Evolutionary conservation across 2,888 invertebrate species (phyloP).

Genomic region (Pammene fasciana): DNA sequence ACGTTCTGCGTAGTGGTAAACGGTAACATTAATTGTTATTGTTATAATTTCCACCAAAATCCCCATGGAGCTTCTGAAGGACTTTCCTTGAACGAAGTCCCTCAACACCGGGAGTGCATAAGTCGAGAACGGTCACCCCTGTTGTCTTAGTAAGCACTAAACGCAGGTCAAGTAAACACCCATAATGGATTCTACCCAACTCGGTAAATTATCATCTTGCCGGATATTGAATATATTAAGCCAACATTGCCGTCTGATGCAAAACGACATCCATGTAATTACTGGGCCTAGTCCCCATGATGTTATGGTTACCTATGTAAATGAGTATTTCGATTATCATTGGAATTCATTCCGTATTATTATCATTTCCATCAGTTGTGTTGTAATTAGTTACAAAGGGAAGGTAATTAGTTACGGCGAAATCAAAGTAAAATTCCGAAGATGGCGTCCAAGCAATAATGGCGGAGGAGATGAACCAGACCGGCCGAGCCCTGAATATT

Average conservation of each 20-base stretch:
- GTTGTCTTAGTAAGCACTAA: slow-evolving; percentile 84
- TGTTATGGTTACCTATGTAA: slow-evolving; percentile 59
- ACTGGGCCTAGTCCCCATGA: slow-evolving; percentile 51
- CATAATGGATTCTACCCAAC: slow-evolving; percentile 81
- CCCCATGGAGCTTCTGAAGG: slow-evolving; percentile 48
- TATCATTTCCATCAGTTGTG: slow-evolving; percentile 31
- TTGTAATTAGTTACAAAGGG: slow-evolving; percentile 66
- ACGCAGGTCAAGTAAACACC: slow-evolving; percentile 83
- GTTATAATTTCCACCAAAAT: slow-evolving; percentile 35
- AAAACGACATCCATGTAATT: slow-evolving; percentile 73
- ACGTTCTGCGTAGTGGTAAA: background rate
- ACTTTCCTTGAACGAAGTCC: slow-evolving; percentile 45
- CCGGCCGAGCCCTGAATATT: slow-evolving; percentile 82
- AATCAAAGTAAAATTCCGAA: slow-evolving; percentile 73
- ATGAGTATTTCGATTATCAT: slow-evolving; percentile 45
- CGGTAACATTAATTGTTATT: slow-evolving; percentile 13
- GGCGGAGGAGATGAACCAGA: slow-evolving; percentile 83
- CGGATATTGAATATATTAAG: slow-evolving; percentile 83
- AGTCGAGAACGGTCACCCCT: slow-evolving; percentile 69
- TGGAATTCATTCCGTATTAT: slow-evolving; percentile 9
- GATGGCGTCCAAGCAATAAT: slow-evolving; percentile 77
- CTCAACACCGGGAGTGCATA: slow-evolving; percentile 55
- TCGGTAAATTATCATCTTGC: slow-evolving; percentile 79
- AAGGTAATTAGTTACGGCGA: slow-evolving; percentile 73
- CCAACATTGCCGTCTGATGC: slow-evolving; percentile 72